These are phyloP conservation scores for Gymnopithys bicolor DNA, from an alignment of 2,797 vertebrate genomes.

Conservation along the genomic window DNA sequence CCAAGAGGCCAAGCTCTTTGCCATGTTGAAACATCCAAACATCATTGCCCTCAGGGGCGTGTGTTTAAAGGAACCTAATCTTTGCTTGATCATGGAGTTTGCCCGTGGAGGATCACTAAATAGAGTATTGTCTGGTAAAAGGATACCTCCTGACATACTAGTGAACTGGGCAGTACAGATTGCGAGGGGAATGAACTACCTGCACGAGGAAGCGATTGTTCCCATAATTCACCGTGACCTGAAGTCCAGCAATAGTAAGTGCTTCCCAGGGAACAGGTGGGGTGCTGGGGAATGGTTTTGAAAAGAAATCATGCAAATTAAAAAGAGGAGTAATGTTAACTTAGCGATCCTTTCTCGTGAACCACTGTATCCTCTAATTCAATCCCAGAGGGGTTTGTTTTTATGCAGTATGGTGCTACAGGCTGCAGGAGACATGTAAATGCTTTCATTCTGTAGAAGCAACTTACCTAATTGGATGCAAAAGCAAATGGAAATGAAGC, in stretches of 20 bases:
- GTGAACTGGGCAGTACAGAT: slow-evolving; percentile 99
- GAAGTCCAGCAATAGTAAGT: slow-evolving; percentile 99
- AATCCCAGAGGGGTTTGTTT: slow-evolving; percentile 30
- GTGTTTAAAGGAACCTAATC: slow-evolving; percentile 92
- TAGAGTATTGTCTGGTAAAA: slow-evolving; percentile 91
- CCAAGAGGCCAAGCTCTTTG: slow-evolving; percentile 96
- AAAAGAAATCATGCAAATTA: not conserved
- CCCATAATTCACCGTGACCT: slow-evolving; percentile 96
- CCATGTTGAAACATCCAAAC: slow-evolving; percentile 95
- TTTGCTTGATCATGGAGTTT: slow-evolving; percentile 97
- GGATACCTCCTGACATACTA: slow-evolving; percentile 92
- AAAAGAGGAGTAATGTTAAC: not conserved
- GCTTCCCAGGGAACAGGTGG: not conserved
- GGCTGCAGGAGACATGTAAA: not conserved
- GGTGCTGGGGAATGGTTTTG: not conserved
- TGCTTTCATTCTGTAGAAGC: not conserved
- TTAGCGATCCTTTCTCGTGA: slow-evolving; percentile 15
- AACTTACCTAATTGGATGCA: not conserved
- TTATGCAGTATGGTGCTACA: not conserved
- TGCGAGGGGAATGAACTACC: slow-evolving; percentile 92
- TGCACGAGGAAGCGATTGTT: slow-evolving; percentile 94
- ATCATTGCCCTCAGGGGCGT: slow-evolving; percentile 93
- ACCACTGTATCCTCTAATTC: slow-evolving; percentile 70
- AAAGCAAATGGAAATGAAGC: not conserved
- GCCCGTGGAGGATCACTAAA: slow-evolving; percentile 93